Conservation (phyloP, 2,888 invertebrate genomes). For the Caenorhabditis virilis region DNA sequence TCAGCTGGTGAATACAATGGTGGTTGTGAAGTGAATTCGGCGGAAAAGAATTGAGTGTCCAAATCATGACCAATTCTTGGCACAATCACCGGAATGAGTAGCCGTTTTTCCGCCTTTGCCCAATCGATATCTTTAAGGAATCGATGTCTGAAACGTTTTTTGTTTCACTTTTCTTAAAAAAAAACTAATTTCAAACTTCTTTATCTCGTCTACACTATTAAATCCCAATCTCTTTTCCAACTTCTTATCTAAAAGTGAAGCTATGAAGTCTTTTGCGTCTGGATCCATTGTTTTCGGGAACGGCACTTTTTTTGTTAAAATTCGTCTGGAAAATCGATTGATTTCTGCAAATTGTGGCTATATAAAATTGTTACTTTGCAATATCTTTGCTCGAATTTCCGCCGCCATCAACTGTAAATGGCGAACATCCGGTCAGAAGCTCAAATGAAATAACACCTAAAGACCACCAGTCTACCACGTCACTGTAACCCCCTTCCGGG, state of each 20-base stretch:
- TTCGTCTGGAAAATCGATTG: slow-evolving; percentile 74
- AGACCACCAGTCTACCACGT: slow-evolving; percentile 97
- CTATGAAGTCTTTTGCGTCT: slow-evolving; percentile 80
- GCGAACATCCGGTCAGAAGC: slow-evolving; percentile 91
- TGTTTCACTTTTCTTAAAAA: too few relatives aligned
- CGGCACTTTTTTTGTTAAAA: slow-evolving; percentile 85
- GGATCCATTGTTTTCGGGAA: slow-evolving; percentile 82
- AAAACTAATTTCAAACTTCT: too few relatives aligned
- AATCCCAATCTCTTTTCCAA: slow-evolving; percentile 86
- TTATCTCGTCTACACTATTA: slow-evolving; percentile 86
- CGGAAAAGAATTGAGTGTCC: slow-evolving; percentile 93
- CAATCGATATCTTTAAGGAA: slow-evolving; percentile 78
- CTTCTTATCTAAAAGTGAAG: slow-evolving; percentile 85
- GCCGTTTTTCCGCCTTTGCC: slow-evolving; percentile 80
- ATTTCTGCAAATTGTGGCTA: not conserved
- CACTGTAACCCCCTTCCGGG: slow-evolving; percentile 54
- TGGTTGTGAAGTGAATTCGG: slow-evolving; percentile 90
- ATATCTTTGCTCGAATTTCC: slow-evolving; percentile 92
- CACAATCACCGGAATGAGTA: slow-evolving; percentile 84
- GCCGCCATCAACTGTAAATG: slow-evolving; percentile 93
- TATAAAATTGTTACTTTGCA: slow-evolving; percentile 74
- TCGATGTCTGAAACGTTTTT: too few relatives aligned
- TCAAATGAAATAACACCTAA: slow-evolving; percentile 91
- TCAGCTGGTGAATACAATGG: slow-evolving; percentile 90
- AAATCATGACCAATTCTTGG: slow-evolving; percentile 80